Percentiles rank a stretch among this genome's conserved stretches.
Evolutionary conservation across 2,113 vertebrate genomes (phyloP).

Genomic region (Elephantulus edwardii): DNA sequence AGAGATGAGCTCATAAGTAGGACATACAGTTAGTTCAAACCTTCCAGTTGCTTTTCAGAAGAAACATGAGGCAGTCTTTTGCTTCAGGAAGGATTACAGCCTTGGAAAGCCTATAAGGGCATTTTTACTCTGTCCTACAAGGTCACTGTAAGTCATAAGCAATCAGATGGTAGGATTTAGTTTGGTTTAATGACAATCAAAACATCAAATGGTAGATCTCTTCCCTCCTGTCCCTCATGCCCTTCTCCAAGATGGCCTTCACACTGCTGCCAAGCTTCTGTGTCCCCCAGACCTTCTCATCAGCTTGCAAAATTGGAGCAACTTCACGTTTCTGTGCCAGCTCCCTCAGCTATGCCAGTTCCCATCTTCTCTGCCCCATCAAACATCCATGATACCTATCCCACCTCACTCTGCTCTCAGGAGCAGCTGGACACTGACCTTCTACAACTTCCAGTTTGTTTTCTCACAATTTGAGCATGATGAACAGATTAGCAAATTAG

Average conservation of each 20-base stretch:
- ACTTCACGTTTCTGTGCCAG: background rate
- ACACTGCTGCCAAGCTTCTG: background rate
- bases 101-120: background rate
- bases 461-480: slow-evolving; percentile 6
- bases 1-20: no score
- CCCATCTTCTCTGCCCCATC: background rate
- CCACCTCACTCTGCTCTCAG: background rate
- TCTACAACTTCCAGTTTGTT: background rate
- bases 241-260: background rate
- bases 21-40: background rate
- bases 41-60: background rate
- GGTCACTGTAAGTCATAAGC: background rate
- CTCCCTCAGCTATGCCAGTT: background rate
- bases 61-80: background rate
- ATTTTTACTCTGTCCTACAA: background rate
- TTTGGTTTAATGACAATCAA: background rate
- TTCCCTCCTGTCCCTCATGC: rapidly evolving
- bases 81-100: background rate
- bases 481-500: slow-evolving; percentile 40
- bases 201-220: background rate
- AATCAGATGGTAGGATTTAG: background rate
- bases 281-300: background rate
- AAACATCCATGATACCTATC: background rate
- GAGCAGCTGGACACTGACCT: background rate
- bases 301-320: background rate